Conservation (phyloP, 2,113 vertebrate species). For the Alces alces region DNA sequence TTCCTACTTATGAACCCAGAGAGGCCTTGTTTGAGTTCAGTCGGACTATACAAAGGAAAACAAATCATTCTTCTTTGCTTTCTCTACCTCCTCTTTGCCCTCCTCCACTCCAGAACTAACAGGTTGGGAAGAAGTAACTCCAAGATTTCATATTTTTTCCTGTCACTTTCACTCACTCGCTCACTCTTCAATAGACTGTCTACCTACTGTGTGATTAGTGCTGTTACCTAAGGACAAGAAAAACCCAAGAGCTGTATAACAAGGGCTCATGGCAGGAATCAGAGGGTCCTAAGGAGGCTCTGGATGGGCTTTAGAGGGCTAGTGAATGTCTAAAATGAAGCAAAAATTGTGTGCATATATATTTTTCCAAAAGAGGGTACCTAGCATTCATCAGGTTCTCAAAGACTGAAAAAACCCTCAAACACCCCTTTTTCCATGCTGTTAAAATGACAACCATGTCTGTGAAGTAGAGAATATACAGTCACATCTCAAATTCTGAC, state of each 20-base stretch:
- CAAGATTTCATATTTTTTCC: neutral
- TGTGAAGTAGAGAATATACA: neutral
- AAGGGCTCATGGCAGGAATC: neutral
- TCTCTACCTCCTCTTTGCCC: neutral
- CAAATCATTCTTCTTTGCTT: neutral
- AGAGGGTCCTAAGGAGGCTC: neutral
- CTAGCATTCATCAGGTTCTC: neutral
- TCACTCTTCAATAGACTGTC: neutral
- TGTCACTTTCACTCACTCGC: neutral
- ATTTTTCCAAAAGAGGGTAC: neutral
- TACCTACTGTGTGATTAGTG: neutral
- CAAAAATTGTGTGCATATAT: neutral
- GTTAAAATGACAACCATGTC: neutral
- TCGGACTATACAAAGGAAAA: neutral
- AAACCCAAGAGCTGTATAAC: neutral
- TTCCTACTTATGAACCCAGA: neutral
- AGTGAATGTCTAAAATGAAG: constrained; percentile 5
- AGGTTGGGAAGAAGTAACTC: neutral
- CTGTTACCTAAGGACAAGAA: neutral
- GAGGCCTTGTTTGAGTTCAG: neutral
- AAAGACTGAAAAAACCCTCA: neutral
- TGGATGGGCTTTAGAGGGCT: neutral
- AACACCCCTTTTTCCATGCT: neutral
- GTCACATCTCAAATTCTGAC: neutral
- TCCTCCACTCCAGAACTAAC: neutral